Percentiles rank a stretch among this genome's conserved stretches.
Evolutionary conservation across 1,140 invertebrate genomes (phyloP).

Genomic region (Pogonognathellus flavescens): DNA sequence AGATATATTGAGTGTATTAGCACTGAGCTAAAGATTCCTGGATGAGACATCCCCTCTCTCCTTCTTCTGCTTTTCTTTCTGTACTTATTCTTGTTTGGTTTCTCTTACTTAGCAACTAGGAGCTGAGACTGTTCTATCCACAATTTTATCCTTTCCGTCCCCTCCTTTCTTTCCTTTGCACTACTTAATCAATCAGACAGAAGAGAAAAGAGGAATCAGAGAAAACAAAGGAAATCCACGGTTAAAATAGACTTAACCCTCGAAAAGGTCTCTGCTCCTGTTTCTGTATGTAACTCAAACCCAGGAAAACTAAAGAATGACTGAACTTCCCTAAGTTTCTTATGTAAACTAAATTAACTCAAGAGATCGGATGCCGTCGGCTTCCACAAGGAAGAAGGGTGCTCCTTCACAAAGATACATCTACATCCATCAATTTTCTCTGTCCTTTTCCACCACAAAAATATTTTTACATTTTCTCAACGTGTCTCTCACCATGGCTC

Average conservation of each 20-base stretch:
- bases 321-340: constrained; percentile 26
- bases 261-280: constrained; percentile 9
- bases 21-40: not conserved
- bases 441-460: no score
- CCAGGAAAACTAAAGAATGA: constrained; percentile 7
- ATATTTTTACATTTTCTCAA: no score
- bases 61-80: not conserved
- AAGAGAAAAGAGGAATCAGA: constrained; percentile 31
- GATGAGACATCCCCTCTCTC: not conserved
- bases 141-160: constrained; percentile 3
- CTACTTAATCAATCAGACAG: constrained; percentile 52
- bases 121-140: constrained; percentile 4
- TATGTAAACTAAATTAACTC: constrained; percentile 47
- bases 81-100: constrained; percentile 22
- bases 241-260: constrained; percentile 33
- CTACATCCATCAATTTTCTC: no score
- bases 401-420: not conserved
- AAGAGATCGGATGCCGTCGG: not conserved
- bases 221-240: constrained; percentile 44
- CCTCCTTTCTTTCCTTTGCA: constrained; percentile 28
- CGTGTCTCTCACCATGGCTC: no score
- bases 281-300: not conserved
- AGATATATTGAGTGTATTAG: no score
- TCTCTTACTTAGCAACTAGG: not conserved
- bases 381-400: constrained; percentile 9